Evolutionary conservation across 2,113 vertebrate genomes (phyloP).

Genomic region (Lamprologus callipterus): DNA sequence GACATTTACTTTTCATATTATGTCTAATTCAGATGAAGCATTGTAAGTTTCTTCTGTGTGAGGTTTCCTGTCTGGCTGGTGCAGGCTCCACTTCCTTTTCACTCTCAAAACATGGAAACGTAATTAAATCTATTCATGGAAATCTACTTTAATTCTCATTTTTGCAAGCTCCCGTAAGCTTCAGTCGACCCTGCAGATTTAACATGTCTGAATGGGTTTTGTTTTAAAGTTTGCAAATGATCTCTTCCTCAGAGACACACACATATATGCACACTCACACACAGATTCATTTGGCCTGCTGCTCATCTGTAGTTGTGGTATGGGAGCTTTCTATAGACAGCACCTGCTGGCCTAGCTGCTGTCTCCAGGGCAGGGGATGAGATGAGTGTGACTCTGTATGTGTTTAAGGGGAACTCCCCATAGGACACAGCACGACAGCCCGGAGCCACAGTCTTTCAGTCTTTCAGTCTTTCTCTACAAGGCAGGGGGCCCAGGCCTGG

Average conservation of each 20-base stretch:
- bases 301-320: constrained; percentile 22
- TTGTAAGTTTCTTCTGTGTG: not conserved
- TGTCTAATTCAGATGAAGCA: not conserved
- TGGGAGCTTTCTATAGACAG: constrained; percentile 61
- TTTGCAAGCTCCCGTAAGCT: not conserved
- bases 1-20: not conserved
- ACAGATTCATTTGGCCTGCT: not conserved
- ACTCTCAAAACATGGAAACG: not conserved
- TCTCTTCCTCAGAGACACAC: not conserved
- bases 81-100: not conserved
- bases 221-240: constrained; percentile 3
- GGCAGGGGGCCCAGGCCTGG: constrained; percentile 19
- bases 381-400: not conserved
- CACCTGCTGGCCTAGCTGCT: constrained; percentile 56
- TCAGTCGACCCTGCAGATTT: not conserved
- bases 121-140: constrained; percentile 18
- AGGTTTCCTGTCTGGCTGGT: not conserved
- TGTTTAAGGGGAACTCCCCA: constrained; percentile 27
- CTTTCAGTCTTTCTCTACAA: constrained; percentile 8
- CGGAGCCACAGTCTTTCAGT: constrained; percentile 31
- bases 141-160: constrained; percentile 5
- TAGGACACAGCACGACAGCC: constrained; percentile 23
- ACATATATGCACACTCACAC: not conserved
- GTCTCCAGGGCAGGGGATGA: constrained; percentile 18
- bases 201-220: not conserved